These are phyloP conservation scores for Bombylius discolor DNA, from an alignment of 2,888 invertebrate species.

Conservation along the genomic window DNA sequence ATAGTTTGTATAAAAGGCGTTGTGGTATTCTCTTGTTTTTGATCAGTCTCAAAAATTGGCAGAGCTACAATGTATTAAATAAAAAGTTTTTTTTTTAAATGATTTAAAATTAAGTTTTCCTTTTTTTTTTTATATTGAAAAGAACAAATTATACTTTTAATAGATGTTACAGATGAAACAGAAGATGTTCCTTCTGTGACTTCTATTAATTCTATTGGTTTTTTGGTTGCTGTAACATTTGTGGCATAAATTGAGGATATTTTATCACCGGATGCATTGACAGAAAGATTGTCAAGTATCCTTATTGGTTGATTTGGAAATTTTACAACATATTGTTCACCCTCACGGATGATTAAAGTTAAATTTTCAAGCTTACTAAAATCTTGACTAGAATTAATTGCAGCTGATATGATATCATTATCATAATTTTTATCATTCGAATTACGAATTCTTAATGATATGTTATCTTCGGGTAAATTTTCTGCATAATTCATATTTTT, in stretches of 20 bases:
- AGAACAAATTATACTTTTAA: slow-evolving; percentile 6
- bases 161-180: slow-evolving; percentile 3
- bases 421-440: neutral
- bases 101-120: no score
- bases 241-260: slow-evolving; percentile 1
- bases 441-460: neutral
- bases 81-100: neutral
- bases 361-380: slow-evolving; percentile 15
- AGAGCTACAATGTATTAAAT: neutral
- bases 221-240: neutral
- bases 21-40: neutral
- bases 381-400: neutral
- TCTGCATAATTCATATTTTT: neutral
- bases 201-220: no score
- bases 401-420: neutral
- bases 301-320: slow-evolving; percentile 10
- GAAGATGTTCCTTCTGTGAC: neutral
- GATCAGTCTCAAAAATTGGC: neutral
- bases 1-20: neutral
- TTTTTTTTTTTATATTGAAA: neutral
- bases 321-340: slow-evolving; percentile 15
- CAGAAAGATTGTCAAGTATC: slow-evolving; percentile 4
- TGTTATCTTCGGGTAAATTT: no score
- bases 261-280: slow-evolving; percentile 1
- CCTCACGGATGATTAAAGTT: slow-evolving; percentile 19